Evolutionary conservation across 1,140 invertebrate genomes (phyloP).

Genomic region (Drosophila tristis): DNA sequence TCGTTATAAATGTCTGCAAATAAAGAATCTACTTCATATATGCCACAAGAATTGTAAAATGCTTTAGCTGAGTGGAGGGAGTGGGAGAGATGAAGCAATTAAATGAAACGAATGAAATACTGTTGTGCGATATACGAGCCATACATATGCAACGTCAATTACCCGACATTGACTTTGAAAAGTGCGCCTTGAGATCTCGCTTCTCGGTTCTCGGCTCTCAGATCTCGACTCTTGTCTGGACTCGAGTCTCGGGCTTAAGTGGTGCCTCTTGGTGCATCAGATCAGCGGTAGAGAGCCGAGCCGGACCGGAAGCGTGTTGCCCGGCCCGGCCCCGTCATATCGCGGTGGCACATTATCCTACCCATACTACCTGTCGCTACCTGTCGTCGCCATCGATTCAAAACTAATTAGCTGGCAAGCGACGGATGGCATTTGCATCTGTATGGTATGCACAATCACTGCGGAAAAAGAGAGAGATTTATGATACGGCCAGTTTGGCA

Average conservation of each 20-base stretch:
- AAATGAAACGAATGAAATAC: no score
- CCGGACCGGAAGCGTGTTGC: slow-evolving; percentile 33
- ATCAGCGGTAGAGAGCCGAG: slow-evolving; percentile 5
- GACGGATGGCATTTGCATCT: slow-evolving; percentile 42
- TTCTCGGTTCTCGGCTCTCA: no score
- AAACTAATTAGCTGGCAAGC: slow-evolving; percentile 68
- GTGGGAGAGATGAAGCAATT: no score
- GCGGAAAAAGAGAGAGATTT: slow-evolving; percentile 26
- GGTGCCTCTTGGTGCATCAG: no score
- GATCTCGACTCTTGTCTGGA: background rate
- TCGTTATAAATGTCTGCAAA: slow-evolving; percentile 60
- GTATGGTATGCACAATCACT: background rate
- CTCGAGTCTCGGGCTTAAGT: slow-evolving; percentile 7
- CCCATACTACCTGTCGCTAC: slow-evolving; percentile 39
- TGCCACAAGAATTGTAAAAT: slow-evolving; percentile 13
- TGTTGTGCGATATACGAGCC: background rate
- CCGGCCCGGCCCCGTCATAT: background rate
- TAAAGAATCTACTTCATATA: slow-evolving; percentile 48
- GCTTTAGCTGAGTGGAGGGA: no score
- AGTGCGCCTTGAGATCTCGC: slow-evolving; percentile 33
- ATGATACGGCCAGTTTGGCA: slow-evolving; percentile 20
- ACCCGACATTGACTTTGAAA: slow-evolving; percentile 74
- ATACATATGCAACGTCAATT: slow-evolving; percentile 57
- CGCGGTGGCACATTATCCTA: slow-evolving; percentile 27
- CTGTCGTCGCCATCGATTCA: slow-evolving; percentile 53